phyloP scores from a whole-genome alignment of 2,888 invertebrate genomes.

The Mechanitis messenoides region DNA sequence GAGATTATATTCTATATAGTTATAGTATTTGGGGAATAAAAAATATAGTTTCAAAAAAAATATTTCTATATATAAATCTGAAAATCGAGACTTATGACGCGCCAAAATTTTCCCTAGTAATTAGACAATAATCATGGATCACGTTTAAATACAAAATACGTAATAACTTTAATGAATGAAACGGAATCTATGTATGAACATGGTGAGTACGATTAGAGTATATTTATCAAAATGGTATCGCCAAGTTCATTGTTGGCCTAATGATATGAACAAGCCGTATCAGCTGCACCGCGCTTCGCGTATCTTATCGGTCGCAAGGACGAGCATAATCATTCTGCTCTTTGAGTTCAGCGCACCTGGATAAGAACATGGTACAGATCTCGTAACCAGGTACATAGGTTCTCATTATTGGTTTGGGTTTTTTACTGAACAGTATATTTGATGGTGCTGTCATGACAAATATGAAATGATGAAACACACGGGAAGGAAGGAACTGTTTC shows the following conservation, averaged over 20 bases:
- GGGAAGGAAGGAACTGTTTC: too few species aligned
- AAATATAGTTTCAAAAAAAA: too few species aligned
- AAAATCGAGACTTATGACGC: too few species aligned
- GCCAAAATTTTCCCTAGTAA: too few species aligned
- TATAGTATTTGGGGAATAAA: too few species aligned
- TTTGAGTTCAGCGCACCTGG: not conserved
- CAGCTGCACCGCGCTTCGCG: not conserved
- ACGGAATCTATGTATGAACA: conserved; percentile 1
- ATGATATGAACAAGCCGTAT: conserved; percentile 6
- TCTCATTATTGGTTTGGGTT: too few species aligned
- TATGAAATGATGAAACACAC: too few species aligned
- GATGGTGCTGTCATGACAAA: too few species aligned
- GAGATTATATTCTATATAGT: too few species aligned
- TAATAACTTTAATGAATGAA: conserved; percentile 4
- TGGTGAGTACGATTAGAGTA: conserved; percentile 1
- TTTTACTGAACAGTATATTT: too few species aligned
- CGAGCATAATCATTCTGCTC: conserved; percentile 10
- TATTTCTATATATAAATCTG: too few species aligned
- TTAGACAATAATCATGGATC: too few species aligned
- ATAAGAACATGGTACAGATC: not conserved
- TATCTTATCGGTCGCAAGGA: conserved; percentile 21
- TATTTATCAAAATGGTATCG: conserved; percentile 7
- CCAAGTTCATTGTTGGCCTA: conserved; percentile 10
- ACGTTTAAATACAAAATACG: not conserved
- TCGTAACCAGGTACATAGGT: not conserved